Conservation (phyloP, 2,888 invertebrate genomes). For the Hirtodrosophila duncani region DNA sequence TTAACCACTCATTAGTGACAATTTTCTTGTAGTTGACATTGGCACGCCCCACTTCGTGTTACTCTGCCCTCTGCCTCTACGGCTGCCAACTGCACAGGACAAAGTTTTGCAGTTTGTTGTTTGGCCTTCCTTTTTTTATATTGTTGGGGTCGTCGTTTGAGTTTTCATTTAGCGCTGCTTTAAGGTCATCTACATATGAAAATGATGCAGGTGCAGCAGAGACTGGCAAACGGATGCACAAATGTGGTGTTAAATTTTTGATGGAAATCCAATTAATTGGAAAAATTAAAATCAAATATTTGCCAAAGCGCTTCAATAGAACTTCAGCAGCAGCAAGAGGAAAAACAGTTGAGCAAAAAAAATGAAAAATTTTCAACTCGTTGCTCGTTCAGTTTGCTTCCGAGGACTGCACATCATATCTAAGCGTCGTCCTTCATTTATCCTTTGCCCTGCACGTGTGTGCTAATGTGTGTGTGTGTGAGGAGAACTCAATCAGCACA, state of each 20-base stretch:
- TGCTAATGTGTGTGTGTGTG: slow-evolving; percentile 5
- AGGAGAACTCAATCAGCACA: slow-evolving; percentile 69
- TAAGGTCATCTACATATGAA: slow-evolving; percentile 16
- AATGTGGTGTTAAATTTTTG: slow-evolving; percentile 56
- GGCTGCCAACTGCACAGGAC: slow-evolving; percentile 31
- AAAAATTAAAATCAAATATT: slow-evolving; percentile 70
- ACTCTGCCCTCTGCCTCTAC: background rate
- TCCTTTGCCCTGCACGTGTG: slow-evolving; percentile 49
- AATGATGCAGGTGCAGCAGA: slow-evolving; percentile 5
- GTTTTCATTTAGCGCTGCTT: slow-evolving; percentile 18
- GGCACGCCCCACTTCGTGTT: slow-evolving; percentile 10
- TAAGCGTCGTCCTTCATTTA: slow-evolving; percentile 69
- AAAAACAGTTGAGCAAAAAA: slow-evolving; percentile 8
- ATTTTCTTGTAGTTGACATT: slow-evolving; percentile 73
- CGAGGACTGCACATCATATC: slow-evolving; percentile 59
- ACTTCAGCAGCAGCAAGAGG: slow-evolving; percentile 28
- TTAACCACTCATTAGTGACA: slow-evolving; percentile 73
- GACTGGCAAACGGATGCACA: background rate
- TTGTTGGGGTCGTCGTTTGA: slow-evolving; percentile 13
- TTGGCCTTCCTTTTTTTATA: background rate
- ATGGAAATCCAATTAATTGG: slow-evolving; percentile 71
- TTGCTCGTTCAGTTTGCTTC: slow-evolving; percentile 24
- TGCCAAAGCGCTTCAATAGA: slow-evolving; percentile 69
- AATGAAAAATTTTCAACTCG: slow-evolving; percentile 21
- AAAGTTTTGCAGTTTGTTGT: slow-evolving; percentile 46